Percentiles rank a stretch among this genome's conserved stretches.
phyloP scores from a whole-genome alignment of 92 coral and sea anemone genomes.

The Paragorgia papillata region DNA sequence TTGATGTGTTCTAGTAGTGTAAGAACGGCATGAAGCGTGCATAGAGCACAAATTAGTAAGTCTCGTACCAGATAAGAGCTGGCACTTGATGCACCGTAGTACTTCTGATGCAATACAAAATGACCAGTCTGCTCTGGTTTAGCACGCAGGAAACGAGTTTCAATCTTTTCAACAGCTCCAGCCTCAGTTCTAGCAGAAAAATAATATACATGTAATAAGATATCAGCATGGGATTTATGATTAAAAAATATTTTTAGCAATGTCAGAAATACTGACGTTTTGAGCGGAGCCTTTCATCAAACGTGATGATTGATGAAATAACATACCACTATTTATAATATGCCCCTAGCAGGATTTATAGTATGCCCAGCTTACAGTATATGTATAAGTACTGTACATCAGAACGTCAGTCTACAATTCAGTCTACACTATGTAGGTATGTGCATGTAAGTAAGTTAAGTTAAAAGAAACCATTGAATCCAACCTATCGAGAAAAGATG shows the following conservation, averaged over 20 bases:
- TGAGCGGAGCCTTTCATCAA: no score
- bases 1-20: no score
- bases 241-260: no score
- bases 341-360: no score
- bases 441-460: background rate
- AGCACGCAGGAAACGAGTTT: conserved; percentile 92
- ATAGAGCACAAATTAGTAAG: background rate
- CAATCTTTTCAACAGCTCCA: conserved; percentile 98
- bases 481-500: conserved; percentile 98
- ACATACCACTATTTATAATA: no score
- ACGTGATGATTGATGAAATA: no score
- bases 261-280: no score
- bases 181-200: conserved; percentile 81
- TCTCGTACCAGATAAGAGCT: conserved; percentile 90
- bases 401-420: no score
- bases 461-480: background rate
- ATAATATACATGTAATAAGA: background rate
- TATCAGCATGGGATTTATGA: no score
- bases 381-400: no score
- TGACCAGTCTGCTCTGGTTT: conserved; percentile 99
- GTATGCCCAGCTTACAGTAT: no score
- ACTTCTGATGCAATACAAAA: conserved; percentile 97
- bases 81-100: conserved; percentile 96
- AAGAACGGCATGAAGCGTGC: background rate
- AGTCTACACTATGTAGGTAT: background rate